Conservation (phyloP, 64 coral and sea anemone species). For the Anthopleura sola region DNA sequence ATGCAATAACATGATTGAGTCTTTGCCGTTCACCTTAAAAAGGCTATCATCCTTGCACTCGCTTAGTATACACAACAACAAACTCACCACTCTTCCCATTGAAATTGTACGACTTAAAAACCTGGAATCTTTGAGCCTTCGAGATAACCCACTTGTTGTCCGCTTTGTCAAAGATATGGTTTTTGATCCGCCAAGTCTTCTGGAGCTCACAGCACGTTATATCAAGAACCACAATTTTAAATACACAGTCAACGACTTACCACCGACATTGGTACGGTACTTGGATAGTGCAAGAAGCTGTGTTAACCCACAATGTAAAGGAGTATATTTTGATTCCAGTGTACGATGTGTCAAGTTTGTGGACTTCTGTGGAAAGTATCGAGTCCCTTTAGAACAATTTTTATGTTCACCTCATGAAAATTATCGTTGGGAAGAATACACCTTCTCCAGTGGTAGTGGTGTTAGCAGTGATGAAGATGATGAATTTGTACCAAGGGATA, state of each 20-base stretch:
- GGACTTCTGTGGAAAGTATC: constrained; percentile 98
- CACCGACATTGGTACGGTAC: constrained; percentile 67
- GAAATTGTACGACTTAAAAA: constrained; percentile 84
- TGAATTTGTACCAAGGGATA: constrained; percentile 51
- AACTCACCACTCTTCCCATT: constrained; percentile 78
- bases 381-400: constrained; percentile 91
- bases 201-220: constrained; percentile 68
- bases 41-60: constrained; percentile 82
- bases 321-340: constrained; percentile 94
- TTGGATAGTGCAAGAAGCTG: constrained; percentile 87
- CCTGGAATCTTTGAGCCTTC: constrained; percentile 79
- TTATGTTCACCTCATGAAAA: constrained; percentile 97
- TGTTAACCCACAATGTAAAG: constrained; percentile 87
- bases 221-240: constrained; percentile 72
- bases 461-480: constrained; percentile 82
- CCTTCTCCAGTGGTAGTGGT: constrained; percentile 21
- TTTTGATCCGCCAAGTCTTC: constrained; percentile 72
- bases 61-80: constrained; percentile 90
- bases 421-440: constrained; percentile 81
- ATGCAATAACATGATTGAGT: constrained; percentile 86
- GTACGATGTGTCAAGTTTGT: constrained; percentile 94
- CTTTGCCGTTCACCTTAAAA: constrained; percentile 58
- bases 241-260: constrained; percentile 68
- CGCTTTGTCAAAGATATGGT: constrained; percentile 84
- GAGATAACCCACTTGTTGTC: constrained; percentile 94